Evolutionary conservation across 2,888 invertebrate species (phyloP).

Genomic region (Caenorhabditis uteleia): DNA sequence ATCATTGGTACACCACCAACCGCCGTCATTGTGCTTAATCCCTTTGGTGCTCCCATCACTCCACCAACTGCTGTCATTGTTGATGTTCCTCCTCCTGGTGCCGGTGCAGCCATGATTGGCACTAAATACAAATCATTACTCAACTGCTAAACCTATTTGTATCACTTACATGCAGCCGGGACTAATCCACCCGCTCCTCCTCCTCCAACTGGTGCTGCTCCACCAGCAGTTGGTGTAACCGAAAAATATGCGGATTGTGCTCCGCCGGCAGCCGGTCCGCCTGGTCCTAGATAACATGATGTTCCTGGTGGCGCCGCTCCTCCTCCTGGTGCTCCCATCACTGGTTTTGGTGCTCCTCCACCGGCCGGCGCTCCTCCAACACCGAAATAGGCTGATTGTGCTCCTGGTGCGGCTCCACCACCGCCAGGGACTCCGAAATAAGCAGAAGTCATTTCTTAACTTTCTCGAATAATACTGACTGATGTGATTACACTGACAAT

Average conservation of each 20-base stretch:
- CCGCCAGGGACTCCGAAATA: conserved; percentile 47
- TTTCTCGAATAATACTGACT: too few relatives aligned
- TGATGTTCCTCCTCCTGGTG: conserved; percentile 4
- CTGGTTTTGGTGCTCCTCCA: conserved; percentile 7
- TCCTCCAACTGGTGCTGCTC: conserved; percentile 7
- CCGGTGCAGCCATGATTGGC: neutral
- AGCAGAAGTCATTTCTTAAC: conserved; percentile 41
- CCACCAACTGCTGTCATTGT: conserved; percentile 12
- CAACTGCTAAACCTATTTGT: conserved; percentile 7
- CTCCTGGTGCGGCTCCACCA: conserved; percentile 34
- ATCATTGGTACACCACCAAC: conserved; percentile 37
- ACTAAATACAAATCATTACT: neutral
- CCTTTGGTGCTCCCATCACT: conserved; percentile 28
- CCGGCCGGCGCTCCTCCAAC: conserved; percentile 37
- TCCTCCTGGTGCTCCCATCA: conserved; percentile 19
- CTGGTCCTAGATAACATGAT: conserved; percentile 47
- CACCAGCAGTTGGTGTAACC: conserved; percentile 11
- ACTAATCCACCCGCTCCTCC: neutral
- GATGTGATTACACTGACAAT: too few relatives aligned
- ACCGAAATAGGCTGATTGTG: conserved; percentile 37
- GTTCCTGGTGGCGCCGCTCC: conserved; percentile 27
- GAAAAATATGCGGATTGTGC: conserved; percentile 24
- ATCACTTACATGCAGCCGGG: conserved; percentile 1
- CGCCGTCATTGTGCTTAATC: conserved; percentile 54
- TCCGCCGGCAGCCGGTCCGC: conserved; percentile 26